These are phyloP conservation scores for Corapipo altera DNA, from an alignment of 2,113 vertebrate species.

Conservation along the genomic window DNA sequence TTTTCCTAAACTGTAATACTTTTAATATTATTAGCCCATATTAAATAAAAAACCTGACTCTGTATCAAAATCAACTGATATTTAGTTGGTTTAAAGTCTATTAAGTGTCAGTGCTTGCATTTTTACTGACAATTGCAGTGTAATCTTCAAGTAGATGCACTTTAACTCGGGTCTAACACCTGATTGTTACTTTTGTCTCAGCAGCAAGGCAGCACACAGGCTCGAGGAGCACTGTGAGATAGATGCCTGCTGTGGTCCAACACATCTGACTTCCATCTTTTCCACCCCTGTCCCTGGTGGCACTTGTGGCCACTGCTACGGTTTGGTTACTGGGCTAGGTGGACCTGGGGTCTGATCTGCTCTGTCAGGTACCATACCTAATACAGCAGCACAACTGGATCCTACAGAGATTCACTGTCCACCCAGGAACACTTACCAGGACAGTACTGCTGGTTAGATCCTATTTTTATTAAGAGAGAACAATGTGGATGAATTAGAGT, in stretches of 20 bases:
- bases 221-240: neutral
- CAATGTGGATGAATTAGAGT: neutral
- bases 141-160: too few relatives aligned
- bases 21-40: neutral
- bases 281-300: neutral
- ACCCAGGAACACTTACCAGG: neutral
- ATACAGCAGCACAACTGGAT: neutral
- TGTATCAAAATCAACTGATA: neutral
- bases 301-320: neutral
- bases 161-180: fast-evolving
- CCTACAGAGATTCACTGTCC: neutral
- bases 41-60: neutral
- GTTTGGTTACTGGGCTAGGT: neutral
- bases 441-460: neutral
- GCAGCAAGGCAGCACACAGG: neutral
- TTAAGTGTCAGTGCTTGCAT: neutral
- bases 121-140: neutral
- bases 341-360: neutral
- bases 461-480: neutral
- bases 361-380: neutral
- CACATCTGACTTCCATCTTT: neutral
- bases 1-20: neutral
- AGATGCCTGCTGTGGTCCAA: neutral
- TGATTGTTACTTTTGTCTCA: fast-evolving
- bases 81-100: neutral